These are phyloP conservation scores for Cynocephalus volans DNA, from an alignment of 2,113 vertebrate species.

Conservation along the genomic window DNA sequence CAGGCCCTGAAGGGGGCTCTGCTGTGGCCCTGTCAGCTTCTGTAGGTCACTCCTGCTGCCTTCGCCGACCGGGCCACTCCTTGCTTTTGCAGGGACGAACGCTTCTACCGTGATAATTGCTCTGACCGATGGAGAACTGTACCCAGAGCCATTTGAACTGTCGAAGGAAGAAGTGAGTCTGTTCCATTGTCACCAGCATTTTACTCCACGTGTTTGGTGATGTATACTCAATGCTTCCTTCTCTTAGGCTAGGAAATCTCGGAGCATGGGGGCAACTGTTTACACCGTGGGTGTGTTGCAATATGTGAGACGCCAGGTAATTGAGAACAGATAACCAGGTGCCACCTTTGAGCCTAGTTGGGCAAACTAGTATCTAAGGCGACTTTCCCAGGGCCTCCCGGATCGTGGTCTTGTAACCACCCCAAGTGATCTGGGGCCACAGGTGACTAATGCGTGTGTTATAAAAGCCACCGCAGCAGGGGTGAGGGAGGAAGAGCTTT, in stretches of 20 bases:
- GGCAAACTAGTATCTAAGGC: background rate
- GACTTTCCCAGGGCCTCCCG: background rate
- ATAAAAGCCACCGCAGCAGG: background rate
- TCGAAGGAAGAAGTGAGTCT: constrained; percentile 92
- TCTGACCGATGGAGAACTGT: constrained; percentile 92
- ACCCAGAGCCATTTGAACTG: constrained; percentile 88
- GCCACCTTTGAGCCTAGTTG: background rate
- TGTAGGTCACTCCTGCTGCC: background rate
- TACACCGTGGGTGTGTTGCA: constrained; percentile 94
- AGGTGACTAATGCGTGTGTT: background rate
- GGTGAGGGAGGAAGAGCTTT: background rate
- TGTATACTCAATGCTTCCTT: constrained; percentile 54
- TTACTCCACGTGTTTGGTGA: background rate
- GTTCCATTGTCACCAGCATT: background rate
- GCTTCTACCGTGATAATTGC: constrained; percentile 94
- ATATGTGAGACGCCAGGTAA: constrained; percentile 94
- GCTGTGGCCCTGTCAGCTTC: background rate
- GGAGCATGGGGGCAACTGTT: constrained; percentile 92
- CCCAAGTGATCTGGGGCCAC: background rate
- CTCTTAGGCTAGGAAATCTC: constrained; percentile 90
- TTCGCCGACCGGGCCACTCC: background rate
- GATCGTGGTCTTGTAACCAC: background rate
- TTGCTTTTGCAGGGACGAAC: constrained; percentile 66
- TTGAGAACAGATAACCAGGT: background rate
- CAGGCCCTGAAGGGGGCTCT: background rate